Evolutionary conservation across 2,797 vertebrate genomes (phyloP).

Genomic region (Pseudochirops cupreus): DNA sequence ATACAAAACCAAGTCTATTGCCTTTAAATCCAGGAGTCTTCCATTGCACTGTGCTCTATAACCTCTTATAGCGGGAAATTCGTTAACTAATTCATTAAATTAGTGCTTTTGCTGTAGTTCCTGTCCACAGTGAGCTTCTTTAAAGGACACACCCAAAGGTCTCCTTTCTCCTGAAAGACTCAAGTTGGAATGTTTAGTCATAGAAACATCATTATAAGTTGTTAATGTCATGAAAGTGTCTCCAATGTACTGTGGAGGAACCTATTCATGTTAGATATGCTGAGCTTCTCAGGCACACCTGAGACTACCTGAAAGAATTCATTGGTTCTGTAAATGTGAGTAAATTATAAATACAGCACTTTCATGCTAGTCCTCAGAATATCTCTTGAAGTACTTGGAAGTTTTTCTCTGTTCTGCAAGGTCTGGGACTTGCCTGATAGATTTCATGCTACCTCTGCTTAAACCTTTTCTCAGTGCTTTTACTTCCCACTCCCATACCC

Average conservation of each 20-base stretch:
- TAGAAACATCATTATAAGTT: conserved; percentile 33
- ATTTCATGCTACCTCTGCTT: not conserved
- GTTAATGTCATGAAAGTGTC: not conserved
- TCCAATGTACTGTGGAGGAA: not conserved
- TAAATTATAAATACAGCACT: conserved; percentile 7
- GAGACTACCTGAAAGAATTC: conserved; percentile 11
- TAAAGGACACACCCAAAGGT: not conserved
- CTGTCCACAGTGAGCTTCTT: conserved; percentile 3
- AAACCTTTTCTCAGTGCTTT: not conserved
- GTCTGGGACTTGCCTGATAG: not conserved
- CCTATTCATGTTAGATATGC: not conserved
- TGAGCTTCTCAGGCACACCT: not conserved
- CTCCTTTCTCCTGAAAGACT: not conserved
- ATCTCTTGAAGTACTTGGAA: not conserved
- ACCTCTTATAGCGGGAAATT: not conserved
- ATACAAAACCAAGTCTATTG: not conserved
- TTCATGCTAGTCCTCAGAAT: conserved; percentile 18
- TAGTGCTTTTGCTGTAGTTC: rapidly evolving
- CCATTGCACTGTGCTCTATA: not conserved
- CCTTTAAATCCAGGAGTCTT: not conserved
- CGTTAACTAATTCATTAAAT: not conserved
- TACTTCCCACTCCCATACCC: not conserved
- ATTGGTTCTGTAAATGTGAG: conserved; percentile 7
- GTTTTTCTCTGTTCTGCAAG: not conserved
- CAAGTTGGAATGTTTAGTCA: conserved; percentile 32